Conservation (phyloP, 1,140 invertebrate species). For the Camponotus vicinus region DNA sequence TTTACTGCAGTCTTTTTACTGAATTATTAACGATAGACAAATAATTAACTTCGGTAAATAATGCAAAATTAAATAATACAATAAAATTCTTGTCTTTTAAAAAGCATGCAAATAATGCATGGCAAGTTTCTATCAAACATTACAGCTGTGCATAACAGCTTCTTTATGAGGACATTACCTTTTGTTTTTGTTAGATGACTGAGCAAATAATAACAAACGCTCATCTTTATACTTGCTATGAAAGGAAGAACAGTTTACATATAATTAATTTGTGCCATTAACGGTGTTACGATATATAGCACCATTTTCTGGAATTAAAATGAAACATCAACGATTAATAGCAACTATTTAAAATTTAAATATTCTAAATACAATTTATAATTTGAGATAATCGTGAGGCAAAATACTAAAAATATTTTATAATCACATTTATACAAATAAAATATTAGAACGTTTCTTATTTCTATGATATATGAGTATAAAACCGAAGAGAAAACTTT, state of each 20-base stretch:
- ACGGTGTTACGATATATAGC: not conserved
- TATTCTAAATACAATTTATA: not conserved
- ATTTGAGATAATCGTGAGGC: not conserved
- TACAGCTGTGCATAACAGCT: not conserved
- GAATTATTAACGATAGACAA: not conserved
- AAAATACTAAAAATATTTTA: constrained; percentile 1
- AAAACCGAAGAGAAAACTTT: not conserved
- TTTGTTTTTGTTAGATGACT: constrained; percentile 7
- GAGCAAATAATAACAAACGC: constrained; percentile 12
- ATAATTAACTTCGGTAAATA: not conserved
- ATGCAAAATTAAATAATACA: not conserved
- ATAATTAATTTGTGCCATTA: constrained; percentile 56
- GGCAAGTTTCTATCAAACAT: not conserved
- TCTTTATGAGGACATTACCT: not conserved
- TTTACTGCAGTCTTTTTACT: not conserved
- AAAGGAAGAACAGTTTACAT: not conserved
- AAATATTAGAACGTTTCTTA: not conserved
- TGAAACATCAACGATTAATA: constrained; percentile 5
- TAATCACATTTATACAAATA: not conserved
- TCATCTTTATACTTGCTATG: not conserved
- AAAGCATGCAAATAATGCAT: not conserved
- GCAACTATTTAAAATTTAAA: not conserved
- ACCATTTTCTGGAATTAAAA: not conserved
- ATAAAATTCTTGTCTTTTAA: not conserved
- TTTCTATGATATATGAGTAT: not conserved